Evolutionary conservation across 2,113 vertebrate species (phyloP).

Genomic region (Micronisus gabar): DNA sequence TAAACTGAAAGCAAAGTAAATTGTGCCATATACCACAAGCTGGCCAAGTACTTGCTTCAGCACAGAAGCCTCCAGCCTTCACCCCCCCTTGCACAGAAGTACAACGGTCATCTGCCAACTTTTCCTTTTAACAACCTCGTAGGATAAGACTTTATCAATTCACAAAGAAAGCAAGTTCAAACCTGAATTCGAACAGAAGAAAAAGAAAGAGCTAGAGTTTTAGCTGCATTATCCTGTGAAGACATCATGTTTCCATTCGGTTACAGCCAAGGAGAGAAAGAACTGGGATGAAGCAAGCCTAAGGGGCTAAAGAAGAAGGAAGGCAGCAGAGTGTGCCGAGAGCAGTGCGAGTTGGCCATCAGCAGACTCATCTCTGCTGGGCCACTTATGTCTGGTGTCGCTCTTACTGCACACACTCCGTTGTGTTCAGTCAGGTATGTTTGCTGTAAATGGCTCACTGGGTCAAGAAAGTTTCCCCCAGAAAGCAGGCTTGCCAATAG

Average conservation of each 20-base stretch:
- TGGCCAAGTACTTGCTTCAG: background rate
- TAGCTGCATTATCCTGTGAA: background rate
- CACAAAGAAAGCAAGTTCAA: background rate
- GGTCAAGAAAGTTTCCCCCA: background rate
- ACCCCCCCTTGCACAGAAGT: background rate
- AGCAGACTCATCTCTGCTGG: background rate
- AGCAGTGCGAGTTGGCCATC: background rate
- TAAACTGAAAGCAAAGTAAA: background rate
- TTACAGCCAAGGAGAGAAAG: background rate
- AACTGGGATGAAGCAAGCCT: background rate
- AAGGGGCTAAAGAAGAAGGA: background rate
- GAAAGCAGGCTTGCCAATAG: background rate
- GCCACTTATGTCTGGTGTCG: background rate
- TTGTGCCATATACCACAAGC: background rate
- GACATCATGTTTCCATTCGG: background rate
- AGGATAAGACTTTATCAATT: background rate
- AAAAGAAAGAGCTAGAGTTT: background rate
- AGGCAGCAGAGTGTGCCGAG: background rate
- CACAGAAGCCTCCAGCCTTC: background rate
- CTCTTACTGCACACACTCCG: background rate
- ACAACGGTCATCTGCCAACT: background rate
- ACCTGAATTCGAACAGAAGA: background rate
- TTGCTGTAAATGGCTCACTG: background rate
- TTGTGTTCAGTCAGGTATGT: too few relatives aligned
- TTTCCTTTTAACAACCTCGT: background rate